Evolutionary conservation across 2,113 vertebrate species (phyloP).

Genomic region (Hippocampus comes): DNA sequence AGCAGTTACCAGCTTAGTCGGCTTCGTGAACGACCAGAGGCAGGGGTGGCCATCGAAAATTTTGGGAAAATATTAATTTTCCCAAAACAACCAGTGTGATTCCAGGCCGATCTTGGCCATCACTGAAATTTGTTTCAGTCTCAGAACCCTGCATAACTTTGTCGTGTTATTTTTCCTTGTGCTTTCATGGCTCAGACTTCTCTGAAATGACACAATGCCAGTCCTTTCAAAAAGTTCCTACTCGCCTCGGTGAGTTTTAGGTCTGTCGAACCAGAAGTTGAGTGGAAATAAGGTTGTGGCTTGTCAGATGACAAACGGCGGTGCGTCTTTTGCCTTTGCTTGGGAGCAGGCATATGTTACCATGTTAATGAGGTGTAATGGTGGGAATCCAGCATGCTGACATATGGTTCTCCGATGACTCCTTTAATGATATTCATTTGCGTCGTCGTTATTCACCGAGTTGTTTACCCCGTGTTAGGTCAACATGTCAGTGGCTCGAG

Average conservation of each 20-base stretch:
- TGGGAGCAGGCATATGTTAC: conserved; percentile 73
- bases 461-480: conserved; percentile 74
- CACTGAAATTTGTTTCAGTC: background rate
- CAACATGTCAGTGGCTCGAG: conserved; percentile 66
- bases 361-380: conserved; percentile 75
- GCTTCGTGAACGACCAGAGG: too few species aligned
- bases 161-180: background rate
- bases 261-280: conserved; percentile 11
- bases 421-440: conserved; percentile 72
- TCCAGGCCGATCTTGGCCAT: background rate
- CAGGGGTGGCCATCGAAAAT: too few species aligned
- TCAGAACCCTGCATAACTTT: background rate
- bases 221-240: background rate
- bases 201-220: too few species aligned
- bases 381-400: conserved; percentile 71
- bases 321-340: conserved; percentile 63
- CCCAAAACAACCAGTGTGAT: too few species aligned
- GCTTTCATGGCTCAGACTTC: background rate
- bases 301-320: conserved; percentile 65
- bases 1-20: background rate
- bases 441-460: conserved; percentile 62
- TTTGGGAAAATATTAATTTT: too few species aligned
- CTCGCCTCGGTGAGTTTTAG: background rate
- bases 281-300: conserved; percentile 33
- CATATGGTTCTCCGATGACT: conserved; percentile 73